Evolutionary conservation across 2,113 vertebrate species (phyloP), one percentile per base, ranked within the genome.

Genomic region (Callithrix jacchus): DNA sequence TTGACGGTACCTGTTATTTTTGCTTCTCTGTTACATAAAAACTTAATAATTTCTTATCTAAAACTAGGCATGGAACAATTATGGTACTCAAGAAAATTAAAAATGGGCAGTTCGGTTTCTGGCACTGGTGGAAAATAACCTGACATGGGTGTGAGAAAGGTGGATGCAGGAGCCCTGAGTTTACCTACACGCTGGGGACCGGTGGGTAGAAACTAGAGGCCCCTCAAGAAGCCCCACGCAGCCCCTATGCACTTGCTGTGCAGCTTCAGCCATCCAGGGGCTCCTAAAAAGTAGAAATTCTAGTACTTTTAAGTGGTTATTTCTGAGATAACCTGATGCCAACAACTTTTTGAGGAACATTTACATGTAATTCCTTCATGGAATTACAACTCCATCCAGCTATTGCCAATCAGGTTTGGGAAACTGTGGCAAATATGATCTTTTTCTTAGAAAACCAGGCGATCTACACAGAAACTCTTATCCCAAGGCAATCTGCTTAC

Each of bases 221-320:
- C 20, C 35, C 37, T 58, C 0, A 5, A 52, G 64, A 66, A 0
- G 2, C 11, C 30, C 25, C 11, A 27, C 3, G 0, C 0, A 35
- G 12, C 64, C 71, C 61, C 91, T 14, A 27, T 4, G 32, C 4
- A 7, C 42, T 32, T 0, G 5, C 23, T 45, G 42, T 4, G 6
- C 32, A 30, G 6, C 74, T 71, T 81, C 52, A 17, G 45, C 47
- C 20, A 0, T 30, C 58, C 3, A 2, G 25, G 9, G 37, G 13
- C 58, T 30, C 61, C 40, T 47, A 42, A 37, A 27, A 96, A 64
- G 30, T n/a, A 58, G 40, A 32, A 27, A 27, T 54, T 18, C 54
- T 21, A 52, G 35, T 27, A 54, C 52, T 54, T 54, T 82, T 16
- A 49, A 32, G 14, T 18, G 7, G 32, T 30, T 77, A 54, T 77